phyloP scores from a whole-genome alignment of 2,888 invertebrate genomes.

The Orthosia cruda region DNA sequence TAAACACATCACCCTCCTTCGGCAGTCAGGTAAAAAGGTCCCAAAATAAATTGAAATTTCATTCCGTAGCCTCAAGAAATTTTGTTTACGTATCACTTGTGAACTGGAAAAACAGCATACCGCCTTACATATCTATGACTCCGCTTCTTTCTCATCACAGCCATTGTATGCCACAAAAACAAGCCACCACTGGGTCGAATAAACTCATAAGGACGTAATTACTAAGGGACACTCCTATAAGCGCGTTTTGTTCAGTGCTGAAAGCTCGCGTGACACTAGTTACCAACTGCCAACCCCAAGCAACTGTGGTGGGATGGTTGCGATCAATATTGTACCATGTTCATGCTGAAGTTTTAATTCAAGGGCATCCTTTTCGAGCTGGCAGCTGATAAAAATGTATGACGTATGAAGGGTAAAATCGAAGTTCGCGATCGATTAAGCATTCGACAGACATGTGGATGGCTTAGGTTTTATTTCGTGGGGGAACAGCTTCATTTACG shows the following conservation, averaged over 20 bases:
- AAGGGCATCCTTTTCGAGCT: slow-evolving; percentile 72
- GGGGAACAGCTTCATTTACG: slow-evolving; percentile 23
- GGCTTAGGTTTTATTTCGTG: slow-evolving; percentile 5
- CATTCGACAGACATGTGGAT: slow-evolving; percentile 18
- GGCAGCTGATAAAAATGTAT: slow-evolving; percentile 60
- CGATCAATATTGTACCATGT: slow-evolving; percentile 80
- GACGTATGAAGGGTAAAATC: slow-evolving; percentile 50
- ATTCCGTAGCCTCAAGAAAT: slow-evolving; percentile 20
- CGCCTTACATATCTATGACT: slow-evolving; percentile 70
- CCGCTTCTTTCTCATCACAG: slow-evolving; percentile 69
- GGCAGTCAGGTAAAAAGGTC: no score
- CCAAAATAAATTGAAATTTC: no score
- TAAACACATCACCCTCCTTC: no score
- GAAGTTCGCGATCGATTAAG: slow-evolving; percentile 43
- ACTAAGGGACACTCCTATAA: slow-evolving; percentile 76
- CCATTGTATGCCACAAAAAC: slow-evolving; percentile 67
- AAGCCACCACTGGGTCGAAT: slow-evolving; percentile 49
- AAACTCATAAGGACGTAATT: slow-evolving; percentile 60
- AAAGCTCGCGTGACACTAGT: slow-evolving; percentile 84
- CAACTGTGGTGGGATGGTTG: slow-evolving; percentile 71
- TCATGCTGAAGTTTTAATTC: slow-evolving; percentile 75
- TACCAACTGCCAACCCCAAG: slow-evolving; percentile 72
- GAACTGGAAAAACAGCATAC: slow-evolving; percentile 17
- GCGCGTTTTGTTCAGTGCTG: slow-evolving; percentile 76
- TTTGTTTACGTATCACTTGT: slow-evolving; percentile 13